Percentiles rank a stretch among this genome's conserved stretches.
Conservation (phyloP, 2,113 vertebrate genomes). For the Paraplagusia blochii region DNA sequence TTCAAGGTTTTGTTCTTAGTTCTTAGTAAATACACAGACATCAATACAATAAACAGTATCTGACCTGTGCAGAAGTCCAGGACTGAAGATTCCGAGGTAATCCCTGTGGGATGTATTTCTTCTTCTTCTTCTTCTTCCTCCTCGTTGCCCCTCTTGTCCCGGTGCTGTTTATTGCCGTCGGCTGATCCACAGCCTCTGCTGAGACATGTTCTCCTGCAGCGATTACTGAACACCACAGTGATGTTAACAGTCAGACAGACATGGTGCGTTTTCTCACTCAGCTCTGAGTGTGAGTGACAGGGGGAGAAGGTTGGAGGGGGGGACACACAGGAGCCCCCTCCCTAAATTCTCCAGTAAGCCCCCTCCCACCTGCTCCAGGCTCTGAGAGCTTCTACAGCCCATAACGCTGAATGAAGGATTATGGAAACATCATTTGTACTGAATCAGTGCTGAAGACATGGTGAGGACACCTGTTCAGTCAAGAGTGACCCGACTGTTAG, state of each 20-base stretch:
- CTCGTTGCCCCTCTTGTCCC: neutral
- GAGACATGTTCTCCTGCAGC: conserved; percentile 14
- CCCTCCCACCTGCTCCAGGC: conserved; percentile 35
- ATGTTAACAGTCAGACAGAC: conserved; percentile 30
- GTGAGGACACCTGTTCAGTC: conserved; percentile 1
- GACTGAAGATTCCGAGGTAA: conserved; percentile 16
- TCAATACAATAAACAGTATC: conserved; percentile 13
- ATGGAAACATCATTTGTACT: conserved; percentile 12
- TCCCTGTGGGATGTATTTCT: conserved; percentile 1
- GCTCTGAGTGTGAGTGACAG: conserved; percentile 42
- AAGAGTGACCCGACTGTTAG: conserved; percentile 9
- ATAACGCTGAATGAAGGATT: neutral
- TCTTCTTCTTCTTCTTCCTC: neutral
- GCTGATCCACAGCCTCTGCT: conserved; percentile 1
- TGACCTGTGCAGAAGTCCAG: conserved; percentile 52
- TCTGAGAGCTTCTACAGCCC: conserved; percentile 9
- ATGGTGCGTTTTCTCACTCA: conserved; percentile 35
- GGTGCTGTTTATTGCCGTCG: neutral
- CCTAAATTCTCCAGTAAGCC: conserved; percentile 26
- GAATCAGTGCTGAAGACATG: neutral
- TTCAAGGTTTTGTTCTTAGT: neutral
- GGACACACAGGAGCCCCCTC: conserved; percentile 36
- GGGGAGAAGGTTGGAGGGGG: conserved; percentile 32
- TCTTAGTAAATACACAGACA: conserved; percentile 4
- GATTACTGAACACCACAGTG: conserved; percentile 8